Conservation (phyloP, 37 sponge, comb jelly and placozoan species). For the Beroe ovata region DNA sequence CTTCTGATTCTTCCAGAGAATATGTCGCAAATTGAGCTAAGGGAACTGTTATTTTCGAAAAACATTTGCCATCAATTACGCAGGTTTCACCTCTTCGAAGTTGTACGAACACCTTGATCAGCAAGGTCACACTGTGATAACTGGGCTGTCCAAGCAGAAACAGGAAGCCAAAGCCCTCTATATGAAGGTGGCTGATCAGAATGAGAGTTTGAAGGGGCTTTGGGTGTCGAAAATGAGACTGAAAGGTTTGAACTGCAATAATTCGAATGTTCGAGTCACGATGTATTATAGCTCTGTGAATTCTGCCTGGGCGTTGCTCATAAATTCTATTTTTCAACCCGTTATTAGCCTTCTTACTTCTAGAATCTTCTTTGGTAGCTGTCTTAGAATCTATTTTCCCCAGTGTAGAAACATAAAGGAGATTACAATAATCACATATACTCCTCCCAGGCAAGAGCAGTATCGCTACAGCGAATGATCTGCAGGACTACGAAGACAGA, state of each 20-base stretch:
- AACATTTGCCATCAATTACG: too few species aligned
- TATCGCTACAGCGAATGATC: conserved; percentile 54
- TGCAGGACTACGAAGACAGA: conserved; percentile 60
- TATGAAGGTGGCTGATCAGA: conserved; percentile 57
- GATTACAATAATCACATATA: neutral
- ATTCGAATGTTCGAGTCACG: too few species aligned
- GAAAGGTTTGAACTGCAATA: too few species aligned
- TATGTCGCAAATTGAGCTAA: too few species aligned
- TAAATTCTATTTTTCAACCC: too few species aligned
- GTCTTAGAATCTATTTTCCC: too few species aligned
- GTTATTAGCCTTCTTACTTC: too few species aligned
- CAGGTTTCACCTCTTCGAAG: conserved; percentile 66
- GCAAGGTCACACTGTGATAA: conserved; percentile 49
- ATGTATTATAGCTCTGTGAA: too few species aligned
- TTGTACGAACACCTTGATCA: conserved; percentile 60
- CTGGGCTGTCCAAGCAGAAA: conserved; percentile 67
- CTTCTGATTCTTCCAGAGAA: too few species aligned
- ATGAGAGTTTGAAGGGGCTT: conserved; percentile 67
- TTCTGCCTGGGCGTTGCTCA: too few species aligned
- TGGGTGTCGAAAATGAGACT: conserved; percentile 71
- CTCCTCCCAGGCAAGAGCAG: neutral
- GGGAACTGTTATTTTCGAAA: too few species aligned
- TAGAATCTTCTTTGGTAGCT: too few species aligned
- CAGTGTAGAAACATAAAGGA: neutral
- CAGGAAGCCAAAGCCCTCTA: conserved; percentile 70